Conservation (phyloP, 2,797 vertebrate species). For the Scolopax rusticola region DNA sequence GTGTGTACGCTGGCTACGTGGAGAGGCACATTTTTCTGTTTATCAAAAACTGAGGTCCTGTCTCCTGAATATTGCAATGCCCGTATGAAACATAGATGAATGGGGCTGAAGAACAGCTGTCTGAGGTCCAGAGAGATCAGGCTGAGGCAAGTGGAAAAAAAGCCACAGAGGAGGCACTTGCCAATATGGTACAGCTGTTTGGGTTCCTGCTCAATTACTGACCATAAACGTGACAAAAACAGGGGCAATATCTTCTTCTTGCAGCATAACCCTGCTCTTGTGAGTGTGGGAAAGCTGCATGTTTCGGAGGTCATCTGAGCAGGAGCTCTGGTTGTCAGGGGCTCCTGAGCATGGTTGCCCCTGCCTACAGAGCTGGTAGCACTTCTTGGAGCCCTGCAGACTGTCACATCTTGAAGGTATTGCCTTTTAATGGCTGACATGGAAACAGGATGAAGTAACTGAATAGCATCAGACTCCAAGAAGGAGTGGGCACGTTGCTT, state of each 20-base stretch:
- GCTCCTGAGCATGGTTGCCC: background rate
- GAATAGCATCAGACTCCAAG: background rate
- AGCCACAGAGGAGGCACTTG: background rate
- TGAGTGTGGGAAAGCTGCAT: background rate
- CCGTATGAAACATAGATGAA: background rate
- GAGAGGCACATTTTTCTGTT: background rate
- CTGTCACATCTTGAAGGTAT: background rate
- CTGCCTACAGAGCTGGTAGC: background rate
- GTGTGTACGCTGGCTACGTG: rapidly evolving
- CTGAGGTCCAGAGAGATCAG: background rate
- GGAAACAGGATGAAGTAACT: background rate
- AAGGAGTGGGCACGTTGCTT: background rate
- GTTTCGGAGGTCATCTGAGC: background rate
- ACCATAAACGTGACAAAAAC: no score
- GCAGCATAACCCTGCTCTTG: background rate
- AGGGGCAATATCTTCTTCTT: background rate
- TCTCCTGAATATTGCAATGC: background rate
- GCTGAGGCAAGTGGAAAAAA: background rate
- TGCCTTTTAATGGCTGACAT: background rate
- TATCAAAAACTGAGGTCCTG: background rate
- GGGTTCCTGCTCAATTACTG: background rate
- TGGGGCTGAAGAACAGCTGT: background rate
- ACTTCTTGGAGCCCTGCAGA: background rate
- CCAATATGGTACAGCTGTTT: background rate
- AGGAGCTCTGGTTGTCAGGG: background rate